Conservation (phyloP, 2,888 invertebrate species). For the Lasioglossum calceatum region DNA sequence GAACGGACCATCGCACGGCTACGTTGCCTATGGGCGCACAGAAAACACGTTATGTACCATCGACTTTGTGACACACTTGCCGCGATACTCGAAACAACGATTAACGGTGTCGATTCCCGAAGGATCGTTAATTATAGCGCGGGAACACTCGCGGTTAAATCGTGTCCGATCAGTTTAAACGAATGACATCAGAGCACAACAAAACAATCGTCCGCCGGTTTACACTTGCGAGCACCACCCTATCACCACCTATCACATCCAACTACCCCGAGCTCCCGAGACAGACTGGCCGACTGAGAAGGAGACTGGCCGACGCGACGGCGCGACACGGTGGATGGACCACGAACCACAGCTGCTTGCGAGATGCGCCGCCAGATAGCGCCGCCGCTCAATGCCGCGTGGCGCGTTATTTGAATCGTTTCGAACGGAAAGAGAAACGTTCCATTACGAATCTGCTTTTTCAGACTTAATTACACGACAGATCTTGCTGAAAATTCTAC, state of each 20-base stretch:
- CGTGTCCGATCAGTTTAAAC: slow-evolving; percentile 18
- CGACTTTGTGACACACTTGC: slow-evolving; percentile 67
- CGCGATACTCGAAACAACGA: slow-evolving; percentile 25
- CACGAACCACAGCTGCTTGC: background rate
- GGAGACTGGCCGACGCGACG: slow-evolving; percentile 15
- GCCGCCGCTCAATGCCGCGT: background rate
- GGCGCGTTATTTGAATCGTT: background rate
- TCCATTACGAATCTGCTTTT: background rate
- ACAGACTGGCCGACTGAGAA: slow-evolving; percentile 47
- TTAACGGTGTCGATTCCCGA: slow-evolving; percentile 19
- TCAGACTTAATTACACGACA: background rate
- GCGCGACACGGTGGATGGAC: background rate
- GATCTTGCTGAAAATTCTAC: background rate
- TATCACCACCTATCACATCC: background rate
- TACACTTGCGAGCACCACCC: slow-evolving; percentile 21
- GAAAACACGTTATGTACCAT: slow-evolving; percentile 60
- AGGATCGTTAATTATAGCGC: background rate
- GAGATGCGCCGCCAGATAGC: background rate
- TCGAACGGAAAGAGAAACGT: background rate
- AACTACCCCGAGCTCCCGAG: slow-evolving; percentile 29
- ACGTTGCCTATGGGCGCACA: slow-evolving; percentile 56
- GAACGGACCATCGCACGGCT: slow-evolving; percentile 26
- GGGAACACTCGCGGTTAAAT: slow-evolving; percentile 24
- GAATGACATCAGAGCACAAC: slow-evolving; percentile 43
- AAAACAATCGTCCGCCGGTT: slow-evolving; percentile 59